Conservation (phyloP, 2,888 invertebrate genomes). For the Psylliodes chrysocephalus region DNA sequence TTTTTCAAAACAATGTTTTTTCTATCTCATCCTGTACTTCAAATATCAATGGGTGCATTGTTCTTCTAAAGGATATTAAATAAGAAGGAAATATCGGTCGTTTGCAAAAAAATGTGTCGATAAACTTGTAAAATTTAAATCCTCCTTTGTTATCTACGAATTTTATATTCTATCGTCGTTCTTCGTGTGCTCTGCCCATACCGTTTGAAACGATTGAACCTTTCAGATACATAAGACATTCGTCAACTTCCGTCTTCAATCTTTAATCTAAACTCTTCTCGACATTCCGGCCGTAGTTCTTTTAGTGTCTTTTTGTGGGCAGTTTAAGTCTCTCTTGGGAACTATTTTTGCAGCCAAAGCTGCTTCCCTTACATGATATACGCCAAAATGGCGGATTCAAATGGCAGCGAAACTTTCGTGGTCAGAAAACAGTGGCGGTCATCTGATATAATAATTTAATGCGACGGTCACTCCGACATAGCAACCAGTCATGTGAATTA, state of each 20-base stretch:
- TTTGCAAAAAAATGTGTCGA: no score
- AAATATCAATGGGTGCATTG: no score
- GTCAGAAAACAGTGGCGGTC: neutral
- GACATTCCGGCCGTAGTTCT: constrained; percentile 40
- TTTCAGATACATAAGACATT: constrained; percentile 12
- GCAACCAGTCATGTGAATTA: no score
- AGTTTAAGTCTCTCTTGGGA: constrained; percentile 51
- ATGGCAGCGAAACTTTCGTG: constrained; percentile 40
- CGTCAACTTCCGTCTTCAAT: constrained; percentile 23
- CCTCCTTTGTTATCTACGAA: no score
- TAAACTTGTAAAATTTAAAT: no score
- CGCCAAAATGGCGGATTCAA: constrained; percentile 55
- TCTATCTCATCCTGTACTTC: no score
- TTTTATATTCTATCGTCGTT: neutral
- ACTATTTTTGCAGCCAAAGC: constrained; percentile 36
- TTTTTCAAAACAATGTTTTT: no score
- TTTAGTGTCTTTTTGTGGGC: constrained; percentile 45
- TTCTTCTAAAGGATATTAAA: no score
- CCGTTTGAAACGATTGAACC: constrained; percentile 1
- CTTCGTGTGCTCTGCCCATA: neutral
- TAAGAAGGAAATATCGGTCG: no score
- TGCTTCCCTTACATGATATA: constrained; percentile 53
- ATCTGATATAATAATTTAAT: neutral
- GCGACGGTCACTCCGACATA: no score
- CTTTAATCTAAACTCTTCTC: constrained; percentile 41